Percentiles rank a stretch among this genome's conserved stretches.
phyloP scores from a whole-genome alignment of 2,797 vertebrate species.

The Lepus oiostolus region DNA sequence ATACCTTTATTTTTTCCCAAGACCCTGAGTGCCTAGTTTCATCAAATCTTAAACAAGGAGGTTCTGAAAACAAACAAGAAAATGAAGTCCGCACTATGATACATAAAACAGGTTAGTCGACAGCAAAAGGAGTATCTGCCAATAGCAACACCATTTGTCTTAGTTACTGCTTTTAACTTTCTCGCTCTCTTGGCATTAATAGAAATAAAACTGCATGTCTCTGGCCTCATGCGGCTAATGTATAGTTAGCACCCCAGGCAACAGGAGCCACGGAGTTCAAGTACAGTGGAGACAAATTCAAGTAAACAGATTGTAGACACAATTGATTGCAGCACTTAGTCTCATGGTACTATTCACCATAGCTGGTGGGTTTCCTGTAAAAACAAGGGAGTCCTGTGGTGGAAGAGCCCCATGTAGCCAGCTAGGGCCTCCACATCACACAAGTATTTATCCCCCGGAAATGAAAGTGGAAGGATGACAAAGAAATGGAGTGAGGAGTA shows the following conservation, averaged over 20 bases:
- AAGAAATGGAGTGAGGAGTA: not conserved
- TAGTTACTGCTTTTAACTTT: slow-evolving; percentile 71
- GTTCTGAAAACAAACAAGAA: slow-evolving; percentile 69
- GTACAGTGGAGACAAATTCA: slow-evolving; percentile 52
- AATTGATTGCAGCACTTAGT: not conserved
- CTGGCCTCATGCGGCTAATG: not conserved
- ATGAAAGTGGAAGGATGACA: not conserved
- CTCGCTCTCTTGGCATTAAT: slow-evolving; percentile 63
- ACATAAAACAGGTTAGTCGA: slow-evolving; percentile 66
- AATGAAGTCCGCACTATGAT: slow-evolving; percentile 69
- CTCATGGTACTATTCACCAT: not conserved
- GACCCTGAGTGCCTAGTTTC: not conserved
- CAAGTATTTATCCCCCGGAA: not conserved
- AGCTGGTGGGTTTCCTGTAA: not conserved
- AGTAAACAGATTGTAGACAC: slow-evolving; percentile 58
- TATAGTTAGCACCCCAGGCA: slow-evolving; percentile 59
- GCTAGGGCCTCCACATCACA: not conserved
- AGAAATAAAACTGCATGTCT: slow-evolving; percentile 67
- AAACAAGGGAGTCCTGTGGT: not conserved
- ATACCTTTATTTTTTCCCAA: slow-evolving; percentile 31
- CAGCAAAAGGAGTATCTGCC: slow-evolving; percentile 70
- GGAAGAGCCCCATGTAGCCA: not conserved
- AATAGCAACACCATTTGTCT: slow-evolving; percentile 58
- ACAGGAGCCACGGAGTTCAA: slow-evolving; percentile 52
- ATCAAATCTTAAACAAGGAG: slow-evolving; percentile 48